Percentiles rank a stretch among this genome's conserved stretches.
These are phyloP conservation scores for Sitta europaea DNA, from an alignment of 2,113 vertebrate genomes.

Conservation along the genomic window DNA sequence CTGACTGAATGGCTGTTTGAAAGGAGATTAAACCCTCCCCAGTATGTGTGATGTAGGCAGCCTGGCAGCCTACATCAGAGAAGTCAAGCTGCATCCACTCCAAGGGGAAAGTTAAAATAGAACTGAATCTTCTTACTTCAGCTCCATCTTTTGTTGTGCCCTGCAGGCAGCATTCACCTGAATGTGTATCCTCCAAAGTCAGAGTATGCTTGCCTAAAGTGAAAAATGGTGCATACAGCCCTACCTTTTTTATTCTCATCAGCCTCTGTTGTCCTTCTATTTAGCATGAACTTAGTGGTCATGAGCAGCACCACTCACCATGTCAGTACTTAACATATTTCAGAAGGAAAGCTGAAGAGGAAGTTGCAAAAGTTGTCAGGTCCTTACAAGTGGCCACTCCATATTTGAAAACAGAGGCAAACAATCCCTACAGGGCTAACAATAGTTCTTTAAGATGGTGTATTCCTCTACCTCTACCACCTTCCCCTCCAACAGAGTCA, in stretches of 20 bases:
- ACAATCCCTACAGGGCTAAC: not conserved
- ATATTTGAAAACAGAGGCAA: not conserved
- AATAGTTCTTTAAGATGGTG: not conserved
- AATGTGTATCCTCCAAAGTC: not conserved
- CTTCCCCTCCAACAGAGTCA: not conserved
- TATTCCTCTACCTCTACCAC: not conserved
- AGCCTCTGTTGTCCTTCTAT: not conserved
- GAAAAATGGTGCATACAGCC: not conserved
- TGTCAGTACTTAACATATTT: not conserved
- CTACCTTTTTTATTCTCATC: not conserved
- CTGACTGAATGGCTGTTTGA: not conserved
- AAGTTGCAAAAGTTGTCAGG: not conserved
- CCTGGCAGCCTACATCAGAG: not conserved
- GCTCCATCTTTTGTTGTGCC: slow-evolving; percentile 1
- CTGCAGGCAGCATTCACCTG: not conserved
- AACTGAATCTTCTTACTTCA: not conserved
- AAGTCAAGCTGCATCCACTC: not conserved
- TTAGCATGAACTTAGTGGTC: not conserved
- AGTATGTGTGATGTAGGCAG: not conserved
- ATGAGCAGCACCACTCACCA: not conserved
- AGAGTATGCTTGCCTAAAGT: not conserved
- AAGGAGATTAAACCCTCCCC: not conserved
- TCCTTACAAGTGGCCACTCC: not conserved
- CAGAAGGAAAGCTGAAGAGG: not conserved
- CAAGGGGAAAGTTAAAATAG: slow-evolving; percentile 25